These are phyloP conservation scores for Siphonodentalium dalli DNA, from an alignment of 2,888 invertebrate genomes.

Conservation along the genomic window DNA sequence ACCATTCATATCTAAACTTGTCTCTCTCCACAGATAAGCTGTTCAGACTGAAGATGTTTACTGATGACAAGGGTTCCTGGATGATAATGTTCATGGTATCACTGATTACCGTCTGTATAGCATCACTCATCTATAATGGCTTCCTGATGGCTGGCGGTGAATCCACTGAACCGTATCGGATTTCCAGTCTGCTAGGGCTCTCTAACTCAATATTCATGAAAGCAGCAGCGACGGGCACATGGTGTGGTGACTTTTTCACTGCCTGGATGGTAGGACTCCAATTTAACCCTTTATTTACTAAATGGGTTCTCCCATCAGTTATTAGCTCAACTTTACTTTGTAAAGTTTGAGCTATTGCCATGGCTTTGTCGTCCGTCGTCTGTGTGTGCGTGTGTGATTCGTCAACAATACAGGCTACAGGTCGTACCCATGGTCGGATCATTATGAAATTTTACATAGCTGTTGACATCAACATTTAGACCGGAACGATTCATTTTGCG, in stretches of 20 bases:
- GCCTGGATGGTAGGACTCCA: conserved; percentile 66
- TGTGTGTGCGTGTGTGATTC: too few relatives aligned
- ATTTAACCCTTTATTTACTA: too few relatives aligned
- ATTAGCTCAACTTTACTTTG: too few relatives aligned
- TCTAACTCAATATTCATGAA: conserved; percentile 68
- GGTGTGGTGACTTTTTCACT: conserved; percentile 69
- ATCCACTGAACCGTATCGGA: conserved; percentile 63
- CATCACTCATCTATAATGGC: conserved; percentile 67
- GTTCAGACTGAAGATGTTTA: conserved; percentile 68
- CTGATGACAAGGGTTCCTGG: conserved; percentile 68
- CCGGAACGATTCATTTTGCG: too few relatives aligned
- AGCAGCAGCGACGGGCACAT: conserved; percentile 68
- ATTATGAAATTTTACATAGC: too few relatives aligned
- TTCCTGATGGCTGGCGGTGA: conserved; percentile 61
- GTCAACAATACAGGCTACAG: too few relatives aligned
- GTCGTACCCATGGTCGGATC: too few relatives aligned
- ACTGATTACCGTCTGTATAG: conserved; percentile 66
- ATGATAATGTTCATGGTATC: conserved; percentile 68
- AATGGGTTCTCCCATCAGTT: too few relatives aligned
- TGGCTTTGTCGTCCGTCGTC: too few relatives aligned
- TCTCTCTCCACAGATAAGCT: conserved; percentile 54
- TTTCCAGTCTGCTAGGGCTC: conserved; percentile 66
- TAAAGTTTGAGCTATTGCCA: too few relatives aligned
- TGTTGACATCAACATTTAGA: too few relatives aligned
- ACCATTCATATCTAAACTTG: neutral